These are phyloP conservation scores for Anneissia japonica DNA, from an alignment of 35 echinoderm and acorn worm species.

Conservation along the genomic window DNA sequence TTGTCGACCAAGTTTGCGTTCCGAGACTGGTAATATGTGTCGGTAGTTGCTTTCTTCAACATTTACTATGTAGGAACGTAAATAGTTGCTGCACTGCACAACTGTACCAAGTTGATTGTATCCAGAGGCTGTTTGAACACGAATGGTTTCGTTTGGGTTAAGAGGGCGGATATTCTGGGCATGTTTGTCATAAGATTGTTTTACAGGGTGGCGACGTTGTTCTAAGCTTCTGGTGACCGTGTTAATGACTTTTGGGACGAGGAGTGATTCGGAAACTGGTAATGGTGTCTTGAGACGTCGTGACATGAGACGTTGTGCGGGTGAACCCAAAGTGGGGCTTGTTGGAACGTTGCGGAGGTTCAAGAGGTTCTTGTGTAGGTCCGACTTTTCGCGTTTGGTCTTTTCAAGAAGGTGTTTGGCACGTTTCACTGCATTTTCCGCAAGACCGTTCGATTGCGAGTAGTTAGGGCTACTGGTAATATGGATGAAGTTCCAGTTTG, in stretches of 20 bases:
- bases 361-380: not conserved
- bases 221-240: not conserved
- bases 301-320: conserved; percentile 11
- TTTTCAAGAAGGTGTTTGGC: not conserved
- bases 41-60: not conserved
- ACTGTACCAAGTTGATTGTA: conserved; percentile 36
- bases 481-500: not conserved
- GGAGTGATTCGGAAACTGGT: not conserved
- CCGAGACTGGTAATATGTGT: conserved; percentile 19
- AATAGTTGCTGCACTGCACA: not conserved
- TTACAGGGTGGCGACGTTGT: not conserved
- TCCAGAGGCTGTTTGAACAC: conserved; percentile 37
- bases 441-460: not conserved
- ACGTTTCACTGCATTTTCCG: not conserved
- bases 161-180: conserved; percentile 21
- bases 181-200: conserved; percentile 23
- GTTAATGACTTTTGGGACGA: not conserved
- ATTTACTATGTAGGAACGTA: conserved; percentile 30
- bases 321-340: not conserved
- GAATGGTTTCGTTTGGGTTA: conserved; percentile 27
- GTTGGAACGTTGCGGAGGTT: conserved; percentile 20
- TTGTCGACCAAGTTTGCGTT: not conserved
- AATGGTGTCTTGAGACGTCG: not conserved
- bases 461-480: not conserved
- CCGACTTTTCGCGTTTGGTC: not conserved